phyloP scores from a whole-genome alignment of 2,888 invertebrate genomes.

The Halictus ligatus region DNA sequence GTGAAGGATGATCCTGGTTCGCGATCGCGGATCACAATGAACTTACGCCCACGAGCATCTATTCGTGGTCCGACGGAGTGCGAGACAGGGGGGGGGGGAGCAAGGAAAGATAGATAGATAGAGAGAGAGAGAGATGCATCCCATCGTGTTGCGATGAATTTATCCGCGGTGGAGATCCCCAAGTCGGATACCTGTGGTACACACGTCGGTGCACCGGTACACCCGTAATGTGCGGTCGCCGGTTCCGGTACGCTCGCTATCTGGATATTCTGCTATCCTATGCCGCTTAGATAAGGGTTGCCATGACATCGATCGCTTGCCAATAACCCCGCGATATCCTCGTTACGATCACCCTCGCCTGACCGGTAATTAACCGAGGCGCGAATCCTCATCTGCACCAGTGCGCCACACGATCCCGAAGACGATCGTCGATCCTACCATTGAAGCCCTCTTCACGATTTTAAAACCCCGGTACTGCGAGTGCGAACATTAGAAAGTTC shows the following conservation, averaged over 20 bases:
- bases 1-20: slow-evolving; percentile 81
- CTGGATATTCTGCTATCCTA: slow-evolving; percentile 18
- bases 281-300: slow-evolving; percentile 18
- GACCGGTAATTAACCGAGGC: slow-evolving; percentile 2
- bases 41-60: slow-evolving; percentile 79
- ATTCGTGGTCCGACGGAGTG: slow-evolving; percentile 43
- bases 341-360: slow-evolving; percentile 16
- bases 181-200: slow-evolving; percentile 52
- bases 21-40: slow-evolving; percentile 81
- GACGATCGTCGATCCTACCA: neutral
- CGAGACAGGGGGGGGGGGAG: neutral
- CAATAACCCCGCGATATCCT: slow-evolving; percentile 30
- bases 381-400: neutral
- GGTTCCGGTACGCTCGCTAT: slow-evolving; percentile 50
- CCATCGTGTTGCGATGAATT: slow-evolving; percentile 57
- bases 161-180: slow-evolving; percentile 60
- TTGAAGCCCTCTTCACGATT: too few species aligned
- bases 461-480: too few species aligned
- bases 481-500: too few species aligned
- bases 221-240: slow-evolving; percentile 51
- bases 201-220: slow-evolving; percentile 40
- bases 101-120: neutral
- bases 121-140: slow-evolving; percentile 34
- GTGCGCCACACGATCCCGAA: neutral
- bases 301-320: slow-evolving; percentile 30